Evolutionary conservation across 2,888 invertebrate genomes (phyloP).

Genomic region (Brachynemurus nebulosus): DNA sequence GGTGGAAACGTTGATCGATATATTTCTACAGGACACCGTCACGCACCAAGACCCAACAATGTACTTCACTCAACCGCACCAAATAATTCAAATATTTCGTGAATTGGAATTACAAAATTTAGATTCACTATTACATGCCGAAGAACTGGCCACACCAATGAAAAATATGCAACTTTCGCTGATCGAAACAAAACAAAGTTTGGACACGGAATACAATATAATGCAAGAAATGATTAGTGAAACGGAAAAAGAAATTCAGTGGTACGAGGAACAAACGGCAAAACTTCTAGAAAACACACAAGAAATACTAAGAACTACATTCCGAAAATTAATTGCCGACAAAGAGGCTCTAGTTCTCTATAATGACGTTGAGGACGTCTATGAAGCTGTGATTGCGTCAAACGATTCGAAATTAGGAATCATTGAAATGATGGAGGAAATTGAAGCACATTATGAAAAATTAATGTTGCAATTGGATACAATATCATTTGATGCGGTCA

Average conservation of each 20-base stretch:
- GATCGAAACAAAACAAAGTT: constrained; percentile 29
- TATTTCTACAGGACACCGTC: constrained; percentile 34
- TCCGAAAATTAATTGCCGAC: constrained; percentile 40
- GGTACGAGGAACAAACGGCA: constrained; percentile 36
- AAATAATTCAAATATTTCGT: constrained; percentile 41
- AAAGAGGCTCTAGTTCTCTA: constrained; percentile 40
- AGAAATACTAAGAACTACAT: constrained; percentile 39
- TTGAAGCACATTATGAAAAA: constrained; percentile 40
- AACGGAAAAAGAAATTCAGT: constrained; percentile 30
- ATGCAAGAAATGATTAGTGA: constrained; percentile 31
- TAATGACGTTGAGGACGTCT: constrained; percentile 48
- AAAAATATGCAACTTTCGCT: constrained; percentile 36
- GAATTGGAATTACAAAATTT: constrained; percentile 48
- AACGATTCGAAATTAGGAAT: constrained; percentile 43
- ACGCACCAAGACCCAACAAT: constrained; percentile 36
- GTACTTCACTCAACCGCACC: constrained; percentile 40
- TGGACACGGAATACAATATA: constrained; percentile 26
- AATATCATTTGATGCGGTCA: constrained; percentile 38
- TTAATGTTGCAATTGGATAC: constrained; percentile 39
- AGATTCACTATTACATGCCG: constrained; percentile 44
- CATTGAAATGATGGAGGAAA: constrained; percentile 39
- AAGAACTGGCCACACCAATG: constrained; percentile 38
- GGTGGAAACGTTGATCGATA: constrained; percentile 30
- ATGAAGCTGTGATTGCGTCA: constrained; percentile 41
- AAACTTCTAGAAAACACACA: constrained; percentile 39